phyloP scores from a whole-genome alignment of 2,113 vertebrate species.

The Hippoglossus stenolepis region DNA sequence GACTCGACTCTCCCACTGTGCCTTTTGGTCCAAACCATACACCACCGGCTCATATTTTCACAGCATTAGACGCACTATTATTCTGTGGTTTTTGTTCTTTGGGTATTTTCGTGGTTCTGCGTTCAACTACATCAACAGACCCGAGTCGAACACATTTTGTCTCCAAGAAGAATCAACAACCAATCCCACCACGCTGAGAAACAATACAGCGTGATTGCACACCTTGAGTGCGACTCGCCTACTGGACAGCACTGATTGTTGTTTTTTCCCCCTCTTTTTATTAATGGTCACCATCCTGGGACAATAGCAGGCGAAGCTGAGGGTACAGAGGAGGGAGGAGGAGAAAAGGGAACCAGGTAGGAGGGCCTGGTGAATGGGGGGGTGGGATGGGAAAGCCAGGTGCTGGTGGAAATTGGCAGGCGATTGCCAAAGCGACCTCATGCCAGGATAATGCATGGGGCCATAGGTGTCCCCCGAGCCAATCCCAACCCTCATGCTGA shows the following conservation, averaged over 20 bases:
- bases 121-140: conserved; percentile 6
- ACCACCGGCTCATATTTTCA: conserved; percentile 56
- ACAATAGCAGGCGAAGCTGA: conserved; percentile 38
- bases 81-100: conserved; percentile 35
- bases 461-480: conserved; percentile 92
- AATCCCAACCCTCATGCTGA: conserved; percentile 92
- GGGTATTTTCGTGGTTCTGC: conserved; percentile 22
- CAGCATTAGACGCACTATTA: conserved; percentile 54
- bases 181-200: conserved; percentile 28
- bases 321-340: conserved; percentile 46
- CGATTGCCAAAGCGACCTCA: conserved; percentile 90
- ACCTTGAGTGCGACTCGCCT: conserved; percentile 24
- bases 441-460: conserved; percentile 93
- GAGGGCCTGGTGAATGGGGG: conserved; percentile 84
- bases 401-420: conserved; percentile 90
- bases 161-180: conserved; percentile 24
- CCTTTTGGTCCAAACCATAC: conserved; percentile 63
- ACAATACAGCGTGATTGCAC: conserved; percentile 25
- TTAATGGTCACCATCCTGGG: conserved; percentile 51
- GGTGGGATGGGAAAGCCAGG: conserved; percentile 84
- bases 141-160: conserved; percentile 23
- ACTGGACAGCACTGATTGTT: conserved; percentile 6
- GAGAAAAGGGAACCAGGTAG: conserved; percentile 85
- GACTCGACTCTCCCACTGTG: conserved; percentile 59
- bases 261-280: neutral